These are phyloP conservation scores for Nestor notabilis DNA, from an alignment of 2,113 vertebrate species.

Conservation along the genomic window DNA sequence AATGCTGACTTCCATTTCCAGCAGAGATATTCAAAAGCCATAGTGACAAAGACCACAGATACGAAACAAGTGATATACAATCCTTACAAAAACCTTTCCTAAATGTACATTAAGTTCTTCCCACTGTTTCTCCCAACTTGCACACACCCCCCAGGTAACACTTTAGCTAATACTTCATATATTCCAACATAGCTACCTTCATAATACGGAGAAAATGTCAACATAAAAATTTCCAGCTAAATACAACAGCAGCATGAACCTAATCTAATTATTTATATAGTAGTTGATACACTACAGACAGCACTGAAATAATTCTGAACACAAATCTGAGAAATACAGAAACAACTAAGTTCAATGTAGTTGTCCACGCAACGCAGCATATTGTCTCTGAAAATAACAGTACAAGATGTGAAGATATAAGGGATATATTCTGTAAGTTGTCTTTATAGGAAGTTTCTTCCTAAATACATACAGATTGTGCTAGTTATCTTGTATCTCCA, in stretches of 20 bases:
- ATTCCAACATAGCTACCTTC: background rate
- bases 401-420: background rate
- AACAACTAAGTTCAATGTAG: background rate
- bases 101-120: background rate
- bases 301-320: background rate
- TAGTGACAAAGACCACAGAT: background rate
- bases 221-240: background rate
- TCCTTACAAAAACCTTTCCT: background rate
- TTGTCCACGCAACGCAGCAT: background rate
- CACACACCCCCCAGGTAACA: background rate
- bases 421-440: background rate
- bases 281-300: background rate
- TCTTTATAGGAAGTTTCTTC: background rate
- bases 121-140: background rate
- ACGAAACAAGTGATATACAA: background rate
- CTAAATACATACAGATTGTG: background rate
- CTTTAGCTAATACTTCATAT: background rate
- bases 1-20: background rate
- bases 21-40: background rate
- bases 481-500: background rate
- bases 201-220: background rate
- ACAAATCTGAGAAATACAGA: background rate
- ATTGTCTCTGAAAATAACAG: background rate
- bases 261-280: background rate
- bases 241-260: background rate